Percentiles rank a stretch among this genome's conserved stretches.
These are phyloP conservation scores for Mycetomoellerius zeteki DNA, from an alignment of 1,140 invertebrate species.

Conservation along the genomic window DNA sequence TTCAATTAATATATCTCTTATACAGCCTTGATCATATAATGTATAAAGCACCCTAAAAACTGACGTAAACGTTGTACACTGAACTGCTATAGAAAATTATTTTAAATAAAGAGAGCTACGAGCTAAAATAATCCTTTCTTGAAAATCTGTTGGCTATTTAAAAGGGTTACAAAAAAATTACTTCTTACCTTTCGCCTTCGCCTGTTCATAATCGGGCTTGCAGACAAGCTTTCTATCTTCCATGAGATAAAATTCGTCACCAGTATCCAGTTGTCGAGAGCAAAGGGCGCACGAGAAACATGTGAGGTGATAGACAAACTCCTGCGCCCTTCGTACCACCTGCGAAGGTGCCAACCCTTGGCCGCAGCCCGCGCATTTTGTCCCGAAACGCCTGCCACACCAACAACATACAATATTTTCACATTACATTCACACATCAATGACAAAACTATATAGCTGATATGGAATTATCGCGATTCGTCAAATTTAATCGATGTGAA, in stretches of 20 bases:
- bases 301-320: slow-evolving; percentile 98
- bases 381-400: slow-evolving; percentile 97
- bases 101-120: not conserved
- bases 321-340: slow-evolving; percentile 96
- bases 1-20: not conserved
- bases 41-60: no score
- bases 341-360: slow-evolving; percentile 98
- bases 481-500: not conserved
- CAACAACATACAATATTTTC: slow-evolving; percentile 88
- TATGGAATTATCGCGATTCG: not conserved
- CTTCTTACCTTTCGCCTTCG: slow-evolving; percentile 94
- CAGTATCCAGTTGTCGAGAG: slow-evolving; percentile 97
- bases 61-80: no score
- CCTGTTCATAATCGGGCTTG: slow-evolving; percentile 98
- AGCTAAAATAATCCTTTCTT: not conserved
- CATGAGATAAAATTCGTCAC: slow-evolving; percentile 99
- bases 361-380: slow-evolving; percentile 98
- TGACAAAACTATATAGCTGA: slow-evolving; percentile 40
- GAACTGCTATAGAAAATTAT: not conserved
- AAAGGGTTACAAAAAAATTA: slow-evolving; percentile 34
- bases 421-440: slow-evolving; percentile 87
- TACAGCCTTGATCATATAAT: no score
- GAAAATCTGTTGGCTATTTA: not conserved
- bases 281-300: slow-evolving; percentile 99
- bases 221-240: slow-evolving; percentile 99